Percentiles rank a stretch among this genome's conserved stretches.
Evolutionary conservation across 2,797 vertebrate species (phyloP).

Genomic region (Macropus fuliginosus): DNA sequence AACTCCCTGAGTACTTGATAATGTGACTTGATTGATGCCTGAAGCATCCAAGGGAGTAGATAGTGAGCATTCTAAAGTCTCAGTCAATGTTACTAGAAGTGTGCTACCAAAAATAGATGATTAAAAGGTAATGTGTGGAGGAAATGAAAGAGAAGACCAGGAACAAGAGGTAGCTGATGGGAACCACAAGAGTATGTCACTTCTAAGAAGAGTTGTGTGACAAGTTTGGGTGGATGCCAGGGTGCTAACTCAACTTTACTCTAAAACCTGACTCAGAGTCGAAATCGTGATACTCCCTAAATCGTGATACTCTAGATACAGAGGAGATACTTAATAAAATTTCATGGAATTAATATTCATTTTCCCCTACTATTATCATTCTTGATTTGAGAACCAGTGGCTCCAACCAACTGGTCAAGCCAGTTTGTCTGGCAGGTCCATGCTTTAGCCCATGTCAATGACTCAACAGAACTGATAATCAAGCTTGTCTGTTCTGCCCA

Average conservation of each 20-base stretch:
- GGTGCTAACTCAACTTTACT: not conserved
- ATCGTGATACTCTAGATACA: not conserved
- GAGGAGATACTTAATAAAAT: constrained; percentile 36
- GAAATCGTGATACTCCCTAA: not conserved
- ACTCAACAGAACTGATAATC: constrained; percentile 6
- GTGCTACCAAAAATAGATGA: not conserved
- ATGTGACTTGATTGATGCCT: not conserved
- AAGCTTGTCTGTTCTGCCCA: constrained; percentile 1
- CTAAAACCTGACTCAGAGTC: not conserved
- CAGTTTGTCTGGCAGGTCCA: constrained; percentile 10
- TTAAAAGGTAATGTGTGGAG: not conserved
- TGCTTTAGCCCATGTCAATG: constrained; percentile 5
- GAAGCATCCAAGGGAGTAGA: not conserved
- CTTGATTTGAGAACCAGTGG: constrained; percentile 30
- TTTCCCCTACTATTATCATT: not conserved
- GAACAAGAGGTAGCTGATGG: not conserved
- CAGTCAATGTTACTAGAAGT: not conserved
- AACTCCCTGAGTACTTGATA: not conserved
- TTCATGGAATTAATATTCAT: constrained; percentile 29
- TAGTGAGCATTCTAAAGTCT: not conserved
- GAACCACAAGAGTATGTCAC: not conserved
- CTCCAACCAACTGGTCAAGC: not conserved
- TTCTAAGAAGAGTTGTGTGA: not conserved
- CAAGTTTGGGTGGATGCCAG: not conserved
- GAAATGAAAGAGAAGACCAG: not conserved